Evolutionary conservation across 1,140 invertebrate genomes (phyloP).

Genomic region (Asbolus verrucosus): DNA sequence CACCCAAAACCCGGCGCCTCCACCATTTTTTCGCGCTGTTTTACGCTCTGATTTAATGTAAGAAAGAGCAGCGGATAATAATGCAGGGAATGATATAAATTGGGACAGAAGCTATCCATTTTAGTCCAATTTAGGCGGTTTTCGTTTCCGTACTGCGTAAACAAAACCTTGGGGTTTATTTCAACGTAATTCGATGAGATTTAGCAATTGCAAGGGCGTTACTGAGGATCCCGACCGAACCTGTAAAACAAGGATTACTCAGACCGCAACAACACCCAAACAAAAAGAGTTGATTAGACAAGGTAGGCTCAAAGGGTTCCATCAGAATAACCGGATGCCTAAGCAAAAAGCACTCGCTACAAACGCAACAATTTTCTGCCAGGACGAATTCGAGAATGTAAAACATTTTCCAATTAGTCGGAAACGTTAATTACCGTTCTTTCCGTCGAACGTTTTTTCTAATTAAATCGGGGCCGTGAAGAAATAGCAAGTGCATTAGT

Average conservation of each 20-base stretch:
- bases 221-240: slow-evolving; percentile 9
- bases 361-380: slow-evolving; percentile 26
- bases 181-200: slow-evolving; percentile 11
- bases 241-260: slow-evolving; percentile 37
- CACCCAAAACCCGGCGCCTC: slow-evolving; percentile 10
- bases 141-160: neutral
- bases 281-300: slow-evolving; percentile 39
- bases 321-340: slow-evolving; percentile 14
- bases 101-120: neutral
- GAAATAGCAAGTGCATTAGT: slow-evolving; percentile 18
- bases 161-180: slow-evolving; percentile 16
- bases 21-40: slow-evolving; percentile 26
- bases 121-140: neutral
- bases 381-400: slow-evolving; percentile 6
- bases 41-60: no score
- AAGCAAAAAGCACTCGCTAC: slow-evolving; percentile 16
- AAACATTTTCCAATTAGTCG: slow-evolving; percentile 32
- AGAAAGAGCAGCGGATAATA: neutral
- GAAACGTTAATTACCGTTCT: slow-evolving; percentile 21
- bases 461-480: no score
- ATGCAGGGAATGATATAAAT: neutral
- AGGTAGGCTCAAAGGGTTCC: slow-evolving; percentile 35
- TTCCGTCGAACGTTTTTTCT: slow-evolving; percentile 4
- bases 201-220: slow-evolving; percentile 37
- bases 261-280: slow-evolving; percentile 25